phyloP scores from a whole-genome alignment of 2,888 invertebrate genomes.

The Ormyrus thymus region DNA sequence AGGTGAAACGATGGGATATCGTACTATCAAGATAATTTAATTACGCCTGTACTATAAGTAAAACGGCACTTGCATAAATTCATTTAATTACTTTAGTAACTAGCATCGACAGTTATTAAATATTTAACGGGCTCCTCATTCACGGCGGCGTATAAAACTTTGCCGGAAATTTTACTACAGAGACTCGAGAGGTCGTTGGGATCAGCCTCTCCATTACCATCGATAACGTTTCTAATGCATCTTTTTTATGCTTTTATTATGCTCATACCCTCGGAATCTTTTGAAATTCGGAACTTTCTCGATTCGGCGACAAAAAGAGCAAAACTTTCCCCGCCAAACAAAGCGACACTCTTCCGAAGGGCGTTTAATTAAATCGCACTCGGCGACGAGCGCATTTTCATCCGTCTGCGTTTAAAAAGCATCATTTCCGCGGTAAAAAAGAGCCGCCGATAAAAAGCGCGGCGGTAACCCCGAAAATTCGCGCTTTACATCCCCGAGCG shows the following conservation, averaged over 20 bases:
- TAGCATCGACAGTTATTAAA: slow-evolving; percentile 17
- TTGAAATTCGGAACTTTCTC: too few relatives aligned
- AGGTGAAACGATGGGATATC: not conserved
- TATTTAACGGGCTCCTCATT: not conserved
- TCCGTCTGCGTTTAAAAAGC: too few relatives aligned
- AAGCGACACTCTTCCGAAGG: too few relatives aligned
- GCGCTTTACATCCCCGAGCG: too few relatives aligned
- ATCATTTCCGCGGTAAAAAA: too few relatives aligned
- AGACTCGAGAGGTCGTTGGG: not conserved
- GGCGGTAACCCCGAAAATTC: too few relatives aligned
- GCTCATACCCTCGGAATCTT: not conserved
- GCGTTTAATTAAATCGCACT: too few relatives aligned
- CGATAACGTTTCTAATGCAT: not conserved
- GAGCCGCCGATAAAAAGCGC: too few relatives aligned
- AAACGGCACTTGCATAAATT: not conserved
- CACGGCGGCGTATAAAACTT: not conserved
- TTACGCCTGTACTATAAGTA: not conserved
- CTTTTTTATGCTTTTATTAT: not conserved
- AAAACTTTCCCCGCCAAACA: too few relatives aligned
- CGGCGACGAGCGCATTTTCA: too few relatives aligned
- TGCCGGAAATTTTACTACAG: not conserved
- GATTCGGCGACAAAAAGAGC: too few relatives aligned
- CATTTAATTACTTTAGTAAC: slow-evolving; percentile 1
- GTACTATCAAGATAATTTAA: slow-evolving; percentile 8
- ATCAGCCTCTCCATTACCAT: not conserved